Evolutionary conservation across 30 jellyfish, hydroid and myxozoan species (phyloP).

Genomic region (Cassiopea andromeda): DNA sequence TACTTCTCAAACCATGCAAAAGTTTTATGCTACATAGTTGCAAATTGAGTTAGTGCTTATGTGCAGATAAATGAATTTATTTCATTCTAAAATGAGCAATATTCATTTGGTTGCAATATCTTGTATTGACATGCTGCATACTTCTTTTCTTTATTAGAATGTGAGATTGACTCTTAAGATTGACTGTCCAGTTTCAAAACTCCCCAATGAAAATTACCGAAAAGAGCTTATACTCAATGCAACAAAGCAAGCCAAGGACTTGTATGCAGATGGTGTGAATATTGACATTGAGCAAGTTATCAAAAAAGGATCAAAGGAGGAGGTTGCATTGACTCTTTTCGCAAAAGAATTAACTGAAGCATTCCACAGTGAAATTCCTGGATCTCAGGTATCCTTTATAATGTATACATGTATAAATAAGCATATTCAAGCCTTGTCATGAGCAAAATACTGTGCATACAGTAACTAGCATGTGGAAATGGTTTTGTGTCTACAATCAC

Average conservation of each 20-base stretch:
- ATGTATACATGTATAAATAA: background rate
- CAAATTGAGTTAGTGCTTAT: too few relatives aligned
- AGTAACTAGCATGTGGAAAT: too few relatives aligned
- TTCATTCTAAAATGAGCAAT: too few relatives aligned
- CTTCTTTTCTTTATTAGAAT: conserved; percentile 3
- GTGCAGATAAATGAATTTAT: too few relatives aligned
- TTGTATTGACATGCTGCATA: background rate
- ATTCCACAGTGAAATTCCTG: conserved; percentile 59
- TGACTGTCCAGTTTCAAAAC: conserved; percentile 58
- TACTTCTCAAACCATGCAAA: too few relatives aligned
- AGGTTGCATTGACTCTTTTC: conserved; percentile 53
- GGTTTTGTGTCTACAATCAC: too few relatives aligned
- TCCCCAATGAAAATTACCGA: conserved; percentile 53
- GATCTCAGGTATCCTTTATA: conserved; percentile 57
- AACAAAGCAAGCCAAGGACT: conserved; percentile 17
- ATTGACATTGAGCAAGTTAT: conserved; percentile 74
- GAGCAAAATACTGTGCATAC: too few relatives aligned
- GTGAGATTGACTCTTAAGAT: conserved; percentile 52
- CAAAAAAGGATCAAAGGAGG: conserved; percentile 51
- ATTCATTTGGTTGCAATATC: background rate
- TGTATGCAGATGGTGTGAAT: conserved; percentile 81
- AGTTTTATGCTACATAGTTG: too few relatives aligned
- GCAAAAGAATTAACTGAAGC: conserved; percentile 54
- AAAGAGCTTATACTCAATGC: conserved; percentile 44
- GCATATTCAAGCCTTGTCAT: too few relatives aligned